Conservation (phyloP, 2,797 vertebrate genomes). For the Sebastes iracundus region DNA sequence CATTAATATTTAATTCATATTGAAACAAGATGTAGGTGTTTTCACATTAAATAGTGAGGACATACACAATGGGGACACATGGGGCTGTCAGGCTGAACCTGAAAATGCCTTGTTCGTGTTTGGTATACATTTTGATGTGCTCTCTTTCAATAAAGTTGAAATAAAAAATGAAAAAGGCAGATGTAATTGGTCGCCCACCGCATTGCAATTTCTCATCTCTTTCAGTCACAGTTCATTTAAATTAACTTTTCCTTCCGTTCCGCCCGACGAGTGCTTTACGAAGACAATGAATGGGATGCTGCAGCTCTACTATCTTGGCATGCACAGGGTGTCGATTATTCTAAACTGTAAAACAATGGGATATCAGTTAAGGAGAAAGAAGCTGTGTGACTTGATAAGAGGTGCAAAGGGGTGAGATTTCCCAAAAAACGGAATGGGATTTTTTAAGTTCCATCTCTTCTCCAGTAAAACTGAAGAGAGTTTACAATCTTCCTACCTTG, state of each 20-base stretch:
- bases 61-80: background rate
- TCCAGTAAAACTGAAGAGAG: background rate
- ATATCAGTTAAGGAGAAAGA: background rate
- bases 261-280: background rate
- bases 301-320: background rate
- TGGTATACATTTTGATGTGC: too few relatives aligned
- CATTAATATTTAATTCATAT: background rate
- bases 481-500: background rate
- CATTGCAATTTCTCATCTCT: background rate
- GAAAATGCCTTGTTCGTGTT: background rate
- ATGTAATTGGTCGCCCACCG: background rate
- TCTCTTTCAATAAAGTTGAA: too few relatives aligned
- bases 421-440: background rate
- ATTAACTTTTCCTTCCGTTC: background rate
- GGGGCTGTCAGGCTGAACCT: background rate
- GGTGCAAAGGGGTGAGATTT: background rate
- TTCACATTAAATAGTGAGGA: background rate
- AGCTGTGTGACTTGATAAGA: background rate
- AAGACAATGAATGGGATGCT: background rate
- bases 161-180: background rate
- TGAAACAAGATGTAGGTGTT: background rate
- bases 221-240: slow-evolving; percentile 2
- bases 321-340: slow-evolving; percentile 2
- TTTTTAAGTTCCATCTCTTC: background rate
- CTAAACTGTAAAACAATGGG: slow-evolving; percentile 25